Conservation (phyloP, 1,140 invertebrate species). For the Drosophila orosa region DNA sequence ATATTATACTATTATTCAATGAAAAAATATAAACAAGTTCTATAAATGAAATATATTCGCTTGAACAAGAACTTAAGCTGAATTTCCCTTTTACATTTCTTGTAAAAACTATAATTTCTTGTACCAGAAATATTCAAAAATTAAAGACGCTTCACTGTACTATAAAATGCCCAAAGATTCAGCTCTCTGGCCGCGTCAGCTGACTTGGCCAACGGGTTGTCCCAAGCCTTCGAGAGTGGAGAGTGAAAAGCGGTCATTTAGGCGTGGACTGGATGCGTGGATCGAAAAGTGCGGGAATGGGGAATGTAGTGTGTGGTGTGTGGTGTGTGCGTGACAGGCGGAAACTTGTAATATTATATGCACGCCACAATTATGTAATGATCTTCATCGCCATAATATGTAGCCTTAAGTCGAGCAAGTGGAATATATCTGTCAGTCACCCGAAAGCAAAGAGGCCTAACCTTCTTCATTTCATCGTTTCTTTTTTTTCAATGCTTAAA, state of each 20-base stretch:
- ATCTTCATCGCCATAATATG: constrained; percentile 46
- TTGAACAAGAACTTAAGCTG: background rate
- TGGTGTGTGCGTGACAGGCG: constrained; percentile 76
- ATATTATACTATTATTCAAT: background rate
- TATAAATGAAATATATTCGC: rapidly evolving
- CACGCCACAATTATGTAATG: constrained; percentile 77
- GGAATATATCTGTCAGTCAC: constrained; percentile 33
- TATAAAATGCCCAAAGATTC: background rate
- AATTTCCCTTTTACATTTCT: background rate
- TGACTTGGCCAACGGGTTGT: constrained; percentile 72
- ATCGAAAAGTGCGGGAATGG: constrained; percentile 2
- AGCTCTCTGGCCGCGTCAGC: constrained; percentile 56
- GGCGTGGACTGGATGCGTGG: constrained; percentile 45
- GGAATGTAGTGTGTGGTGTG: constrained; percentile 48
- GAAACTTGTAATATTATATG: constrained; percentile 80
- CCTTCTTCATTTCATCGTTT: constrained; percentile 32
- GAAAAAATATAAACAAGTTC: background rate
- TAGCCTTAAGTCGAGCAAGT: constrained; percentile 45
- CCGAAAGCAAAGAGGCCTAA: constrained; percentile 36
- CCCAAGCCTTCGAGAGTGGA: constrained; percentile 40
- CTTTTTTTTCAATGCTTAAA: constrained; percentile 20
- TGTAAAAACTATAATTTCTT: no score
- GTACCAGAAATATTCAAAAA: background rate
- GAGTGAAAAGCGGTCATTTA: constrained; percentile 76
- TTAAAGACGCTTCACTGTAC: background rate